Conservation (phyloP, 2,888 invertebrate genomes). For the Tenodera sinensis region DNA sequence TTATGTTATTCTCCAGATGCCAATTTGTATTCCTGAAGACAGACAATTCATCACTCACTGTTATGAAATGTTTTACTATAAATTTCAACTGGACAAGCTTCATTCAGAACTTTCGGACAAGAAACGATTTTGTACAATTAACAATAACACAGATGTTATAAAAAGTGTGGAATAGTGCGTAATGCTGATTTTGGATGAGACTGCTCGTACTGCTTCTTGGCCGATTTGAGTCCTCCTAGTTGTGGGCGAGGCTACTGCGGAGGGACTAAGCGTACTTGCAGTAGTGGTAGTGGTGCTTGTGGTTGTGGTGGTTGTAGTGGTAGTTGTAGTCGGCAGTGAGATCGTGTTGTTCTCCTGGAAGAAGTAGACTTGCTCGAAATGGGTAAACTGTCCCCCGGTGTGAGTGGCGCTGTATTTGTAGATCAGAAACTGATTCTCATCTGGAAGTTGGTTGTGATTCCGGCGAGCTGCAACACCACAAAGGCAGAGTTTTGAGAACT, state of each 20-base stretch:
- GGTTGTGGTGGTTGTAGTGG: background rate
- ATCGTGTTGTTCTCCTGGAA: slow-evolving; percentile 44
- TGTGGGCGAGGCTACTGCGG: background rate
- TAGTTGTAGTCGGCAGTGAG: background rate
- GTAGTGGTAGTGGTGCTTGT: background rate
- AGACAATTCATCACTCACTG: too few species aligned
- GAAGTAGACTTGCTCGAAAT: slow-evolving; percentile 64
- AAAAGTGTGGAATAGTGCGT: background rate
- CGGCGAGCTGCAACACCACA: slow-evolving; percentile 50
- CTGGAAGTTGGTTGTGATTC: slow-evolving; percentile 57
- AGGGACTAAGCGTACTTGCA: background rate
- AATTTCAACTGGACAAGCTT: too few species aligned
- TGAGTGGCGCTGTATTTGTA: slow-evolving; percentile 65
- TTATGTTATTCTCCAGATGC: too few species aligned
- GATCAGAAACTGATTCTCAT: slow-evolving; percentile 56
- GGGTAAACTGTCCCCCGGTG: slow-evolving; percentile 50
- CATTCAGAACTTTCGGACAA: too few species aligned
- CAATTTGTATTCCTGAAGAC: too few species aligned
- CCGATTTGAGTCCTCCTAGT: background rate
- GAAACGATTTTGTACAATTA: background rate
- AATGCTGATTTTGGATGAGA: background rate
- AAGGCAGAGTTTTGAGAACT: too few species aligned
- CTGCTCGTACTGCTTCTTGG: background rate
- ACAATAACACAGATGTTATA: background rate
- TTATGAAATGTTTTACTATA: too few species aligned